Evolutionary conservation across 92 coral and sea anemone species (phyloP), one percentile per base, ranked within the genome.

Genomic region (Porites lobata): DNA sequence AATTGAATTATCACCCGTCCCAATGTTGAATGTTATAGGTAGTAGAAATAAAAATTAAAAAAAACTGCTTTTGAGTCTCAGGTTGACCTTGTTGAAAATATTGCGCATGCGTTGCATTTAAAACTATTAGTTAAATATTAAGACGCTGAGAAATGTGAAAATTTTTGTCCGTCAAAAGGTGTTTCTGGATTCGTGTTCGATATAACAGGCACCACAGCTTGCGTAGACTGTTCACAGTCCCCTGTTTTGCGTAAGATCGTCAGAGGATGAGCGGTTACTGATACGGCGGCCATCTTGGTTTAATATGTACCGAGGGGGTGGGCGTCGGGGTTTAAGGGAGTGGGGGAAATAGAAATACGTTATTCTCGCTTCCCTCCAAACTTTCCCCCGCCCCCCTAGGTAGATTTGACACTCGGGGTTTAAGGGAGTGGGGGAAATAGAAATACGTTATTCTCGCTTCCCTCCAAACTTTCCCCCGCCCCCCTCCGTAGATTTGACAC

Each of bases 201-300:
- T 12, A 20, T 18, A 13, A 65, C 70, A 12, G n/a, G 18, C 18
- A 0, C 70, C 18, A 13, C 70, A 65, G 20, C 70, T 4, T 38
- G 47, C 47, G 47, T 38, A 38, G 47, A 38, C 47, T 38, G 47
- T 2, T 38, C 47, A 38, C 70, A 62, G 66, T 62, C 66, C n/a
- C 66, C 66, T 62, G 66, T 62, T 62, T 62, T 62, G 7, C 66
- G 66, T 62, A 10, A 62, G 66, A 62, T 62, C 66, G 66, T 10
- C 6, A 62, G 66, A 62, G 66, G 66, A 62, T 62, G 66, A 62
- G 66, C 66, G 66, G 9, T 62, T 62, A 62, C 66, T 62, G 66
- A 1, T 38, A 38, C 47, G 47, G 47, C 47, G 47, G 47, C 47
- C 47, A 38, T 38, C 47, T 38, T 38, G 47, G 47, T 38, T 38